phyloP scores from a whole-genome alignment of 2,888 invertebrate species.

The Pristionchus mayeri region DNA sequence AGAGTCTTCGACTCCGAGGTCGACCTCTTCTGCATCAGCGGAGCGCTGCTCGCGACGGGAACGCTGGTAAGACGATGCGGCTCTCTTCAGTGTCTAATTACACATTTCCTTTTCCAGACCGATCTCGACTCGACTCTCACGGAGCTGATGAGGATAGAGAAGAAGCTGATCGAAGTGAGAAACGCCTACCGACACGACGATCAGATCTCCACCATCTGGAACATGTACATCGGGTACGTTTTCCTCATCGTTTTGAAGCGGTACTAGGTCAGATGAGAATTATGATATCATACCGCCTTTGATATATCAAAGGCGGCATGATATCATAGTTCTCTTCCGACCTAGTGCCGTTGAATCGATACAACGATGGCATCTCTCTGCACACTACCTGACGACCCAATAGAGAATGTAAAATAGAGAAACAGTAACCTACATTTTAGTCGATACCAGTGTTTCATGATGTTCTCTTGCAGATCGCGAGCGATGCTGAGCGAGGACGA shows the following conservation, averaged over 20 bases:
- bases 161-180: slow-evolving; percentile 59
- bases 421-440: not conserved
- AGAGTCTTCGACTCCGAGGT: not conserved
- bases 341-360: no score
- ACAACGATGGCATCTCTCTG: no score
- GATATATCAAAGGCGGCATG: no score
- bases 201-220: slow-evolving; percentile 61
- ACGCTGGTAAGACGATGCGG: not conserved
- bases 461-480: slow-evolving; percentile 34
- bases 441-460: no score
- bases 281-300: no score
- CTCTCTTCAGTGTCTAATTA: not conserved
- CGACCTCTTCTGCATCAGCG: no score
- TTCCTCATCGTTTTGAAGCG: not conserved
- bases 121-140: slow-evolving; percentile 33
- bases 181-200: slow-evolving; percentile 62
- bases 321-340: no score
- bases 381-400: no score
- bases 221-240: slow-evolving; percentile 62
- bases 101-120: not conserved
- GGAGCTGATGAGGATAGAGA: slow-evolving; percentile 59
- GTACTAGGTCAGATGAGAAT: no score
- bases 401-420: not conserved
- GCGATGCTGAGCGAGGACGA: slow-evolving; percentile 59
- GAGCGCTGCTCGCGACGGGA: not conserved